Percentiles rank a stretch among this genome's conserved stretches.
These are phyloP conservation scores for Sus cebifrons DNA, from an alignment of 2,797 vertebrate species.

Conservation along the genomic window DNA sequence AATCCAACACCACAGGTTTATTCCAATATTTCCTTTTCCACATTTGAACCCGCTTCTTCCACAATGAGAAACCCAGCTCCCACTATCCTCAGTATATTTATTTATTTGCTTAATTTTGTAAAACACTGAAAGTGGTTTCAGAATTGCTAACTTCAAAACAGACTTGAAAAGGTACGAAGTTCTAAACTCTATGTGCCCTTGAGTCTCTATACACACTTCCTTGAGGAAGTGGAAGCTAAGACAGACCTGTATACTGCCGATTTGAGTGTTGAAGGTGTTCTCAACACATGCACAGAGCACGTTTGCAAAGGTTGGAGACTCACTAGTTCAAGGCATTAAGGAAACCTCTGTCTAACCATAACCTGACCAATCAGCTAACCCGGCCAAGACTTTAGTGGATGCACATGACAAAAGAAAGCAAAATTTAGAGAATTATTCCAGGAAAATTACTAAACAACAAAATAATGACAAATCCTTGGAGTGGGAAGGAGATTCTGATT, in stretches of 20 bases:
- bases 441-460: conserved; percentile 2
- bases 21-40: conserved; percentile 26
- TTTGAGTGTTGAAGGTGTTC: background rate
- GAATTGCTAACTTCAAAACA: conserved; percentile 10
- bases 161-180: background rate
- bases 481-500: background rate
- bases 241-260: background rate
- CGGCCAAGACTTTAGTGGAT: background rate
- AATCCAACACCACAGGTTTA: background rate
- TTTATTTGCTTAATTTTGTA: conserved; percentile 33
- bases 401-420: background rate
- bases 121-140: conserved; percentile 22
- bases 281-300: background rate
- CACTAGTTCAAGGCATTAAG: background rate
- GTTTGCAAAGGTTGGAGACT: background rate
- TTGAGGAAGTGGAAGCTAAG: background rate
- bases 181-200: background rate
- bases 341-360: background rate
- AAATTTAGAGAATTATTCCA: conserved; percentile 25
- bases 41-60: background rate
- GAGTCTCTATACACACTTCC: background rate
- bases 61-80: conserved; percentile 6
- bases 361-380: background rate
- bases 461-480: background rate
- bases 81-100: conserved; percentile 2